Evolutionary conservation across 2,797 vertebrate species (phyloP).

Genomic region (Enteromius unitaeniatus): DNA sequence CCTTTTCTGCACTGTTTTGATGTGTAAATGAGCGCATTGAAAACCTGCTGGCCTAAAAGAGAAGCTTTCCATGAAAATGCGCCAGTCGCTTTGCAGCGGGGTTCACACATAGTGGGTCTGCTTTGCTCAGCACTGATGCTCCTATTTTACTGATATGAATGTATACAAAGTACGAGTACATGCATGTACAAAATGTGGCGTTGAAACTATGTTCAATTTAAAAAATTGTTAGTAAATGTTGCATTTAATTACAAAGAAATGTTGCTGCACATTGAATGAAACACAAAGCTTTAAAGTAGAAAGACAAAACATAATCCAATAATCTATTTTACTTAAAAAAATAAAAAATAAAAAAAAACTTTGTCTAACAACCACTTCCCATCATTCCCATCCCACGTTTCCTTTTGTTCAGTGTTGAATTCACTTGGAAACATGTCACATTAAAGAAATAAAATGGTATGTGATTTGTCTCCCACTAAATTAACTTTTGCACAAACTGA

Average conservation of each 20-base stretch:
- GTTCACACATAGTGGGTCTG: constrained; percentile 73
- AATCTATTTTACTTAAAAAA: not conserved
- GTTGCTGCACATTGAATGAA: not conserved
- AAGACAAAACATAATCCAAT: not conserved
- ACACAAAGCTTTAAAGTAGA: not conserved
- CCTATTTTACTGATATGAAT: constrained; percentile 25
- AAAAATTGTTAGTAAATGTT: not conserved
- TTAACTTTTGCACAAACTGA: not conserved
- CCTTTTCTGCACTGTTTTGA: constrained; percentile 83
- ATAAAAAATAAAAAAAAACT: too few relatives aligned
- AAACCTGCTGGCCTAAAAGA: constrained; percentile 83
- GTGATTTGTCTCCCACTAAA: not conserved
- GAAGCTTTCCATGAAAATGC: constrained; percentile 85
- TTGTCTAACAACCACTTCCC: too few relatives aligned
- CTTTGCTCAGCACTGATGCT: constrained; percentile 55
- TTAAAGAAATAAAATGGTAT: not conserved
- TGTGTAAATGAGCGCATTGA: constrained; percentile 86
- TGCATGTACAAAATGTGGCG: not conserved
- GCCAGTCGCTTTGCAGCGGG: constrained; percentile 73
- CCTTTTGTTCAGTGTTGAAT: not conserved
- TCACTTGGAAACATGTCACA: too few relatives aligned
- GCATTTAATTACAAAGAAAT: not conserved
- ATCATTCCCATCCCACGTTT: too few relatives aligned
- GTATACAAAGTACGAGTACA: constrained; percentile 17
- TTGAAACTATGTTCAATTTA: not conserved